phyloP scores from a whole-genome alignment of 2,113 vertebrate species.

The Neotragus moschatus region DNA sequence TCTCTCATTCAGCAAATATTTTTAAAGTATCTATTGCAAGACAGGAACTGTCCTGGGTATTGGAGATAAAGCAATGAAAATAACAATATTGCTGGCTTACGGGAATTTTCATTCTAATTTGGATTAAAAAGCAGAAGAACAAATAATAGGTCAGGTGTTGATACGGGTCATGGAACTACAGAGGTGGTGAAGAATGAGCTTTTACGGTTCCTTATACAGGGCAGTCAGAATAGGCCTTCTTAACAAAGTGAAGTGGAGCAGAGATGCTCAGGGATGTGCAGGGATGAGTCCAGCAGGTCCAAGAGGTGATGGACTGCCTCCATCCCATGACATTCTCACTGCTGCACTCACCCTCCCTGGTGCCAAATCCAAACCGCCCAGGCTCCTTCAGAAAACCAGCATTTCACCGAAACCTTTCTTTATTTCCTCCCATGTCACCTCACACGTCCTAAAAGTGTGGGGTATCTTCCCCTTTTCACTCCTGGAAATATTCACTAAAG shows the following conservation, averaged over 20 bases:
- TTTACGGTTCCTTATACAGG: neutral
- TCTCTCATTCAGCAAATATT: neutral
- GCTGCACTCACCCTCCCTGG: neutral
- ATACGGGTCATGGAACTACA: neutral
- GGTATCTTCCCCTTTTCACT: neutral
- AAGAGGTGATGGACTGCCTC: accelerated
- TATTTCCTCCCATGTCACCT: neutral
- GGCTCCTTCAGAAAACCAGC: neutral
- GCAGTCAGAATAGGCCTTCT: neutral
- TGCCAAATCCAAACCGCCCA: neutral
- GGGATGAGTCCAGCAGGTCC: neutral
- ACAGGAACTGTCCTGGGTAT: neutral
- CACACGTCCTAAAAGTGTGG: too few relatives aligned
- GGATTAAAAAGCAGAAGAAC: neutral
- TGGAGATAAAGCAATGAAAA: neutral
- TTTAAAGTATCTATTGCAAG: neutral
- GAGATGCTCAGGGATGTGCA: neutral
- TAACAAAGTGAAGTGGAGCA: neutral
- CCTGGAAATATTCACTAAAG: neutral
- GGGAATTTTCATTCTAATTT: neutral
- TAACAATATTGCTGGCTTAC: neutral
- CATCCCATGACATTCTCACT: neutral
- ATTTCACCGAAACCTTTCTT: neutral
- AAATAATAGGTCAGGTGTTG: neutral
- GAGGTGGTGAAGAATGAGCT: neutral